Evolutionary conservation across 1,140 invertebrate genomes (phyloP).

Genomic region (Lepidotrigona ventralis): DNA sequence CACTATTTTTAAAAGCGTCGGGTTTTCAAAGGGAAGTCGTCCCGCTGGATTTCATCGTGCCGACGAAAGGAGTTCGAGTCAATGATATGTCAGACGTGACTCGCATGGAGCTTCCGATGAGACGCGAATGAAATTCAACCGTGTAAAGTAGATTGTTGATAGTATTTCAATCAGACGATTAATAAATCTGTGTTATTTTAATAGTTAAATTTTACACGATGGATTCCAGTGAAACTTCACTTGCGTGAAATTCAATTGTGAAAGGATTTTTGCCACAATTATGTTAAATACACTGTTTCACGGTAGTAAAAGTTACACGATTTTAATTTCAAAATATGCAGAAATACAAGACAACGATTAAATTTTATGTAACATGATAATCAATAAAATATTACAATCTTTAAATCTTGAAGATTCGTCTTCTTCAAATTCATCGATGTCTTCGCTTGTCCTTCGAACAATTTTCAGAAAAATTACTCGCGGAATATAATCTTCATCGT

Average conservation of each 20-base stretch:
- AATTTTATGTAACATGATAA: background rate
- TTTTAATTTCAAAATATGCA: too few relatives aligned
- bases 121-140: background rate
- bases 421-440: too few relatives aligned
- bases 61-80: slow-evolving; percentile 21
- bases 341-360: background rate
- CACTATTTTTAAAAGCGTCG: slow-evolving; percentile 32
- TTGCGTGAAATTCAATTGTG: too few relatives aligned
- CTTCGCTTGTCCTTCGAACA: too few relatives aligned
- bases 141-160: background rate
- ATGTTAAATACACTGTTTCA: too few relatives aligned
- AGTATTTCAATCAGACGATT: rapidly evolving
- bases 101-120: background rate
- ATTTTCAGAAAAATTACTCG: too few relatives aligned
- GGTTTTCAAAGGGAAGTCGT: background rate
- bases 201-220: background rate
- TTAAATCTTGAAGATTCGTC: too few relatives aligned
- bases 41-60: slow-evolving; percentile 15
- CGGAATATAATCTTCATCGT: too few relatives aligned
- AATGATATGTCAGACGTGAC: background rate
- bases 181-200: too few relatives aligned
- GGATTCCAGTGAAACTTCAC: background rate
- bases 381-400: too few relatives aligned
- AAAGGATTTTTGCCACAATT: too few relatives aligned
- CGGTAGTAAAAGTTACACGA: too few relatives aligned